Base-by-base conservation (phyloP, 2,888 invertebrate species). In the Calameuta idolon region DNA sequence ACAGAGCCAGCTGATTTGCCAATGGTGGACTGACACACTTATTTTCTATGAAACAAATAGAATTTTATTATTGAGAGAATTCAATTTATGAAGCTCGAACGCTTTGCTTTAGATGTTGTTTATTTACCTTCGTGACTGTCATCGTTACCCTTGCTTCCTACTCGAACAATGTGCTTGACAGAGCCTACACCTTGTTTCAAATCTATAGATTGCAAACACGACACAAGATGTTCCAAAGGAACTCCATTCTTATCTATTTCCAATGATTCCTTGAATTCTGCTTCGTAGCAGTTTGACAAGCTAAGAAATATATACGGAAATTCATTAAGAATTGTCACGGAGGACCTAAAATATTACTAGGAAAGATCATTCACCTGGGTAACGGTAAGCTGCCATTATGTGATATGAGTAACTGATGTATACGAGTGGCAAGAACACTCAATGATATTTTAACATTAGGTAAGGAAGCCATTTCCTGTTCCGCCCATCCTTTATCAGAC, bases 191-290 rank as follows among this genome's bases (percentile, higher is more conserved):
- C 90, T 81, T 93, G 92, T 74, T 92, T 91, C 37, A 95, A 91
- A 84, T 94, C 93, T 69, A 98, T 94, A 68, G 96, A 96, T 12
- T 95, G 94, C 12, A 98, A 94, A 90, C 97, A 97, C 75, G 97
- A 95, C 35, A 99, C 94, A 77, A 99, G 92, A 92, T 98, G 96
- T 90, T 99, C 99, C 78, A 99, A 91, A 0, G 97, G 96, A 30
- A 98, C 98, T 5, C 98, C 97, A 79, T 92, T 93, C 4, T 94
- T 94, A 85, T 94, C 94, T n/a, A 95, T 91, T 23, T 93, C 91
- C 74, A 95, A 89, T 37, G 93, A 89, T 78, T 93, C 92, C 15
- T 94, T 94, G 90, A 96, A 96, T 88, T 95, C 95, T 15, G 95
- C 94, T 87, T 95, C 94, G 91, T 97, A 97, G 91, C 98, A 98